Percentiles rank a stretch among this genome's conserved stretches.
Evolutionary conservation across 2,888 invertebrate species (phyloP).

Genomic region (Hoplodrina blanda): DNA sequence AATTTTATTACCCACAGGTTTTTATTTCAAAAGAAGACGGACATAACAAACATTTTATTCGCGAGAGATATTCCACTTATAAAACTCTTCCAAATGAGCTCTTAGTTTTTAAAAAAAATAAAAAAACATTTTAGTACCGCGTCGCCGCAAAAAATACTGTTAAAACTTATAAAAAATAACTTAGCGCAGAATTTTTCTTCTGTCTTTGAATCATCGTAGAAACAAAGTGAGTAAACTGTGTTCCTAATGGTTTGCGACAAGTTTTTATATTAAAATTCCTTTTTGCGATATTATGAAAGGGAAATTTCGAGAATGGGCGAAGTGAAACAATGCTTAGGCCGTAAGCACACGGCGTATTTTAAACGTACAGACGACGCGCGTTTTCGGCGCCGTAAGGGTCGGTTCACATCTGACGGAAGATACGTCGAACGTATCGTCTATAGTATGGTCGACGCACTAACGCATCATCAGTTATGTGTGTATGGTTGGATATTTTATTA

Average conservation of each 20-base stretch:
- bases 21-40: background rate
- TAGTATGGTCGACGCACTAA: no score
- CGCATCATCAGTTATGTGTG: no score
- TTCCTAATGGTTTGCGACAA: slow-evolving; percentile 24
- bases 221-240: slow-evolving; percentile 42
- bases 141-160: slow-evolving; percentile 32
- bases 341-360: background rate
- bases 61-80: slow-evolving; percentile 6
- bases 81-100: slow-evolving; percentile 17
- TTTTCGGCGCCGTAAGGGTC: no score
- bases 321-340: slow-evolving; percentile 1
- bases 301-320: slow-evolving; percentile 14
- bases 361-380: no score
- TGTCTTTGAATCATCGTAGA: slow-evolving; percentile 35
- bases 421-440: no score
- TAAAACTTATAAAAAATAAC: slow-evolving; percentile 47
- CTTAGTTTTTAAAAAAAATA: slow-evolving; percentile 18
- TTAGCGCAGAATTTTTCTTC: slow-evolving; percentile 40
- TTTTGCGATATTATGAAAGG: slow-evolving; percentile 17
- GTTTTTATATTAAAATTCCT: slow-evolving; percentile 32
- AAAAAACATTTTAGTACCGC: slow-evolving; percentile 29
- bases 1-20: background rate
- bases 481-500: no score
- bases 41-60: slow-evolving; percentile 17
- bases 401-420: no score